Base-by-base conservation (phyloP, 2,113 vertebrate genomes). In the Colius striatus region DNA sequence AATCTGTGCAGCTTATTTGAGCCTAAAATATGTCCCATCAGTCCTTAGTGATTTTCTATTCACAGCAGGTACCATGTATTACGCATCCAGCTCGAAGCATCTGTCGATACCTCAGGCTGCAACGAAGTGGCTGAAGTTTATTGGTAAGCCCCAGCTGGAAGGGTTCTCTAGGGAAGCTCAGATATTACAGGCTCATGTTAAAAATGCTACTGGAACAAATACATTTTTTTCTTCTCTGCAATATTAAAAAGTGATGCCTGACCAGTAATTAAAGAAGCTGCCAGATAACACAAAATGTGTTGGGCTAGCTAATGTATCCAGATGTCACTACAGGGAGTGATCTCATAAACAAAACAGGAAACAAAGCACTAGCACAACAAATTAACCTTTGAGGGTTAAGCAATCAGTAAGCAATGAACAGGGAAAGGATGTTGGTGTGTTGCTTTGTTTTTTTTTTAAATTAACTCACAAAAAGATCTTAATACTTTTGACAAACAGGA, bases 101-200 rank as follows among this genome's bases (percentile, higher is more conserved):
- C 97, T 97, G 98, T 96, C 95, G 45, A 95, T 96, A 94, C 85
- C 95, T 88, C 72, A 21, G 95, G 96, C 96, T 94, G 93, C 77
- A 87, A 79, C 5, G 38, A 87, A 96, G 96, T 21, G 79, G 84
- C 73, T 81, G 90, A 53, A 26, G 76, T 92, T 97, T 96, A 96
- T 87, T 95, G 95, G 94, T 5, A 6, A 91, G n/a, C 58, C 55
- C 88, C 81, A 87, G 72, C 87, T 91, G 70, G 73, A 87, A 97
- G 71, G 45, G 67, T 47, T 96, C 96, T 92, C 97, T 73, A 61
- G 96, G 96, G 97, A 96, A 60, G 50, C 66, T 87, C 74, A 2
- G 76, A 83, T 96, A 96, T 95, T 95, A 90, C 79, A 88, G 71
- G 48, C 76, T 92, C 60, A 23, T 79, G 83, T 84, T 96, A 87